A percentile compares a stretch with the other conserved stretches of the same genome.
Conservation (phyloP, 2,797 vertebrate species). For the Schizopygopsis malacanthus region DNA sequence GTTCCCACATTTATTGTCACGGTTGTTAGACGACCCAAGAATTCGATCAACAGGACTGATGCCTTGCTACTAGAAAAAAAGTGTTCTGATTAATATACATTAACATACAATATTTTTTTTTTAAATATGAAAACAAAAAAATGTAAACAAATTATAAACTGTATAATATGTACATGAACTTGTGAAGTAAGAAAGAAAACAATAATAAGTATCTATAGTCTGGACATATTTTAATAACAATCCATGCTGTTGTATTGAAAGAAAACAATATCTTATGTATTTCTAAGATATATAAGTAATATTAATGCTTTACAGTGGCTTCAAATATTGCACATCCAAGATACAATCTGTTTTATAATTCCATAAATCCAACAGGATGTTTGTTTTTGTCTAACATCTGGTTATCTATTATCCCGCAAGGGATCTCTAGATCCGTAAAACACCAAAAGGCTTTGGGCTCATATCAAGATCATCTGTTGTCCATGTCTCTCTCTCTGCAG, state of each 20-base stretch:
- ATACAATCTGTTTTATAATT: background rate
- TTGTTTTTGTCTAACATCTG: constrained; percentile 6
- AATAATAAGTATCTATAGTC: background rate
- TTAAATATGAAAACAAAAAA: background rate
- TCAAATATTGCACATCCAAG: background rate
- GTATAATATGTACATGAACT: background rate
- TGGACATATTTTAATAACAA: background rate
- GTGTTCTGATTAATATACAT: background rate
- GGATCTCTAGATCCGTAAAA: constrained; percentile 9
- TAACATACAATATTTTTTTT: background rate
- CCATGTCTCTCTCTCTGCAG: constrained; percentile 2
- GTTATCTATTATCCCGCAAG: background rate
- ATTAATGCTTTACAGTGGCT: background rate
- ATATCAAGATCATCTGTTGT: constrained; percentile 35
- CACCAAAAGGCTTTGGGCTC: background rate
- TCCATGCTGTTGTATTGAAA: background rate
- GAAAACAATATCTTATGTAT: background rate
- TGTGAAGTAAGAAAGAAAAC: background rate
- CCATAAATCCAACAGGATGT: background rate
- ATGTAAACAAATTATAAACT: background rate
- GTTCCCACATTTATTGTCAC: background rate
- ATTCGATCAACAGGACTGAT: background rate
- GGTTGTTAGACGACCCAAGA: background rate
- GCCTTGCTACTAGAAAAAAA: background rate
- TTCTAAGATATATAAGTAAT: background rate